Base-by-base conservation (phyloP, 1,140 invertebrate genomes). In the Lutraria rhynchaena region DNA sequence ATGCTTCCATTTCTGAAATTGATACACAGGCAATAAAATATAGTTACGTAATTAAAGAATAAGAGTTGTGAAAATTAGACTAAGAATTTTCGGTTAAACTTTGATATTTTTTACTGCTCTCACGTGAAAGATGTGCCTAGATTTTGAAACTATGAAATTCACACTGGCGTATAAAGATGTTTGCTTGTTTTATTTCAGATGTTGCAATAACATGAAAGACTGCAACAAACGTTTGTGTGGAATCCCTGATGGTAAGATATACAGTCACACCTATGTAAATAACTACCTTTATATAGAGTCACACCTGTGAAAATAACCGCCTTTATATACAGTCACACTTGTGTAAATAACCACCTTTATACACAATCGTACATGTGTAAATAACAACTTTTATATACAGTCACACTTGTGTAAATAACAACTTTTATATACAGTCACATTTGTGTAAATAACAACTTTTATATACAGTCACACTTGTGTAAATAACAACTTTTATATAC, bases 211-310 rank as follows among this genome's bases (percentile, higher is more conserved):
- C 49, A 41, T 31, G 1, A 41, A 67, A 17, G 63, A 67, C 9
- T 67, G 63, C n/a, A 67, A 67, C 63, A 67, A 67, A 67, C 41
- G 63, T 46, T 41, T 67, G 27, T 67, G 63, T 44, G 37, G 63
- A 7, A 67, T 67, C 1, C 44, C 44, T n/a, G 63, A 67, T 31
- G 63, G 63, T 67, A 49, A 31, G 63, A 57, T 3, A 57, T 5
- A n/a, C 24, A 3, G 24, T 53, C 24, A 3, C 17, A 3, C 51
- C 4, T 17, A n/a, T n/a, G n/a, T n/a, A n/a, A n/a, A 53, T 9
- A 19, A 46, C 44, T 46, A 11, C 19, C 19, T 46, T 11, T 19
- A 19, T 46, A 46, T 27, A 27, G 24, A 33, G 57, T 60, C 3
- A 4, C 7, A 24, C 19, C 24, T 53, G 3, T n/a, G 24, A n/a